Evolutionary conservation across 1,140 invertebrate species (phyloP), one percentile per base, ranked within the genome.

Genomic region (Pentalonia nigronervosa): DNA sequence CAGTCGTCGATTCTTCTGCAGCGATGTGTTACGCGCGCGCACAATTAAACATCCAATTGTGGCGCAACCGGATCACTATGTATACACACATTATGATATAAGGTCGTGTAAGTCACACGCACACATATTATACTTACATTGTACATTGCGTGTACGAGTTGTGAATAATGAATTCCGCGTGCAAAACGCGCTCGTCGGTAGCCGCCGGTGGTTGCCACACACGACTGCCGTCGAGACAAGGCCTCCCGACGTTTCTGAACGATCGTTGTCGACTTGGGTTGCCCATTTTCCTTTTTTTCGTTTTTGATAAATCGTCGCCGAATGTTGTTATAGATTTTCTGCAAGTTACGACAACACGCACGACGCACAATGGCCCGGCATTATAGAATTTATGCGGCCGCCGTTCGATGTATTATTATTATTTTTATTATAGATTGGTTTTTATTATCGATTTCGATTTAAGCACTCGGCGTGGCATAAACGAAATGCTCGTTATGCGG

Each of bases 221-320:
- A 90, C 89, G 89, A 90, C 21, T 45, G 88, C 23, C 41, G 41
- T 1, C 41, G 60, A 41, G 36, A 45, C 89, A 45, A 90, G 89
- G 89, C 89, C 89, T 90, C 89, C 53, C 89, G 89, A 90, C 89
- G 89, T 56, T 45, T 90, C 45, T 36, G 53, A 41, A 90, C 56
- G 36, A 60, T 60, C 41, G 60, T 17, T 25, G 56, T 56, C 88
- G 50, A 53, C 50, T 53, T 21, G 45, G 23, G 41, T 86, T 30
- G 23, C 23, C 34, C 2, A 47, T 86, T 34, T 14, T 11, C 23
- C 7, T n/a, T 9, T 53, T 41, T 41, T 41, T 4, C 41, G 9
- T 88, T 48, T 67, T 45, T 90, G 89, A 90, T 90, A 90, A 90
- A 90, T 90, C 56, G 89, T 34, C 89, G 17, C 6, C 48, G 3